These are phyloP conservation scores for Heterochromis multidens DNA, from an alignment of 2,113 vertebrate species.

Conservation along the genomic window DNA sequence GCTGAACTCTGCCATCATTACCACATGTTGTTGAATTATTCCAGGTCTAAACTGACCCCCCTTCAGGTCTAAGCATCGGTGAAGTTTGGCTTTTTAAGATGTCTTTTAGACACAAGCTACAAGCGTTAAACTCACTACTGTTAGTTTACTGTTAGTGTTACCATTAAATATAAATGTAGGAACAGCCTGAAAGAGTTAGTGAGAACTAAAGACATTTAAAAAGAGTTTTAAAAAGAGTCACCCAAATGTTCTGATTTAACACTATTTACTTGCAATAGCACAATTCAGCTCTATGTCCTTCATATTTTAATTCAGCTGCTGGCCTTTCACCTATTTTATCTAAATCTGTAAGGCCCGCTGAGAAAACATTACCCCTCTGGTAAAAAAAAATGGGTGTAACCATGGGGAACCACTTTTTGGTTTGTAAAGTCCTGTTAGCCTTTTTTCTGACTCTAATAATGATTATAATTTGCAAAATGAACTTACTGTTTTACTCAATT, in stretches of 20 bases:
- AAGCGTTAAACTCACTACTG: neutral
- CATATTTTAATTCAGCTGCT: neutral
- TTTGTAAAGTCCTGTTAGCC: neutral
- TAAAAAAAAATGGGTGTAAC: neutral
- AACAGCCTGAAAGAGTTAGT: neutral
- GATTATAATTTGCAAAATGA: neutral
- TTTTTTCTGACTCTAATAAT: neutral
- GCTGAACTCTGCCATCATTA: neutral
- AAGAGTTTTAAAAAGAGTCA: neutral
- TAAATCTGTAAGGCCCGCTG: too few relatives aligned
- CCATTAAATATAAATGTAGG: neutral
- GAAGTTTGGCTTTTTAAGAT: too few relatives aligned
- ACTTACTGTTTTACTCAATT: neutral
- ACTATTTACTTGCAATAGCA: neutral
- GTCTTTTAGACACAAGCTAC: neutral
- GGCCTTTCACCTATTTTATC: neutral
- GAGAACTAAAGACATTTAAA: neutral
- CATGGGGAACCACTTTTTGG: neutral
- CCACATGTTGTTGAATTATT: neutral
- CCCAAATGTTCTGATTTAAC: neutral
- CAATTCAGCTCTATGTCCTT: neutral
- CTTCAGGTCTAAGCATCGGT: neutral
- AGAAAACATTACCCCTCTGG: neutral
- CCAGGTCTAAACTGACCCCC: neutral
- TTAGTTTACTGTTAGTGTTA: neutral